phyloP scores from a whole-genome alignment of 53 echinoderm and acorn worm genomes.

The Henricia sp. region DNA sequence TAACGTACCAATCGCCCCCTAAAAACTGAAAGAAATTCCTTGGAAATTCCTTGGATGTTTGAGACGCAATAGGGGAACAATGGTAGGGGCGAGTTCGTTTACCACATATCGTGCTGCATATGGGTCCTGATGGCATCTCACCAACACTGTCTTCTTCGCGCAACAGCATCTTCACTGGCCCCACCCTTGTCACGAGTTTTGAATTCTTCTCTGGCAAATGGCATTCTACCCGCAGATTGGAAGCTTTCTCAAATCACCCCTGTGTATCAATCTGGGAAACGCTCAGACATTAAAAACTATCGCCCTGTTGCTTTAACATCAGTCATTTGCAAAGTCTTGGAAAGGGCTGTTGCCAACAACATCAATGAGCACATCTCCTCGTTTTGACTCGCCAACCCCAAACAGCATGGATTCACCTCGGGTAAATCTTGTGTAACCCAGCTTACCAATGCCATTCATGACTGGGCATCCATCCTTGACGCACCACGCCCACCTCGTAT shows the following conservation, averaged over 20 bases:
- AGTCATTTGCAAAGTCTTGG: conserved; percentile 22
- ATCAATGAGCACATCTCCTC: conserved; percentile 22
- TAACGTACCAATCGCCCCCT: too few species aligned
- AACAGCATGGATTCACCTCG: conserved; percentile 35
- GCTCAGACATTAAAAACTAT: conserved; percentile 15
- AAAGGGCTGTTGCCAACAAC: conserved; percentile 38
- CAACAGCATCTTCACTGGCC: conserved; percentile 14
- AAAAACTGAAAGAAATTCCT: too few species aligned
- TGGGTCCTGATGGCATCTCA: conserved; percentile 3
- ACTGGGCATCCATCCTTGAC: conserved; percentile 24
- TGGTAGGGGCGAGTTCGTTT: too few species aligned
- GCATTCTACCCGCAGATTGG: conserved; percentile 16
- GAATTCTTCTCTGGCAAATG: conserved; percentile 16
- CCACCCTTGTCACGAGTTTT: neutral
- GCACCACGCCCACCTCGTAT: conserved; percentile 19
- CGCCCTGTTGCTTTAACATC: conserved; percentile 26
- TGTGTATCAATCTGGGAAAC: conserved; percentile 16
- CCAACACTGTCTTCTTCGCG: neutral
- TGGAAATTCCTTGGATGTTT: too few species aligned
- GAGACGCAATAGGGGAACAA: too few species aligned
- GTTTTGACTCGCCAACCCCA: conserved; percentile 14
- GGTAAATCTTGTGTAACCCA: conserved; percentile 42
- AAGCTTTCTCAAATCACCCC: conserved; percentile 23
- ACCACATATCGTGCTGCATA: too few species aligned
- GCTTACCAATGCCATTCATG: conserved; percentile 7